Evolutionary conservation across 2,888 invertebrate genomes (phyloP), one percentile per base, ranked within the genome.

Genomic region (Bugula neritina): DNA sequence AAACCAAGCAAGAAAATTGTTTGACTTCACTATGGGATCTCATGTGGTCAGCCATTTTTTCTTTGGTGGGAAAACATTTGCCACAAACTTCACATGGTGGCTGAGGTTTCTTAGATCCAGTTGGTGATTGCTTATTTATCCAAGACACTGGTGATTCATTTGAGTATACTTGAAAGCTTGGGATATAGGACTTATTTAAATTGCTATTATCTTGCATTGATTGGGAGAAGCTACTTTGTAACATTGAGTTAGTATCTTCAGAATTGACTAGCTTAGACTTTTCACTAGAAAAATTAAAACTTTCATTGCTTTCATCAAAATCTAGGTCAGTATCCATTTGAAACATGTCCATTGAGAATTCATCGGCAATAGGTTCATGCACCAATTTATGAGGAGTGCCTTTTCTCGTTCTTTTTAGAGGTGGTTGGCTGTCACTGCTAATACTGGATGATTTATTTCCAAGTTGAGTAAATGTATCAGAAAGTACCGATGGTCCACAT

Each of bases 11-110:
- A 13, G 63, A 63, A 31, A 63, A 63, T n/a, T 63, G 63, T n/a
- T 63, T 63, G 3, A 63, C 27, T 63, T 63, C 63, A 31, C 63
- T 63, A n/a, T 63, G 63, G 10, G 63, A 63, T 31, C 63, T 63
- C 63, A 63, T 63, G n/a, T 63, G 63, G n/a, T 63, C 63, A 63
- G 63, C 63, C 63, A 63, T 63, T n/a, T 63, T 63, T n/a, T 63
- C 63, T 63, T 63, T 63, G 31, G 63, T 63, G 10, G 63, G 63
- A 31, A 63, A 63, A 21, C 27, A 13, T 13, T 31, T 21, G 31
- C 63, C 63, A 31, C 63, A 63, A 5, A 63, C 63, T 17, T 63
- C 27, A 34, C 63, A 63, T 31, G 63, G 63, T 25, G 63, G 27
- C 27, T 63, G 63, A 2, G 63, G 27, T 34, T 31, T 63, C 10